Base-by-base conservation (phyloP, 2,888 invertebrate genomes). In the Luffia ferchaultella region DNA sequence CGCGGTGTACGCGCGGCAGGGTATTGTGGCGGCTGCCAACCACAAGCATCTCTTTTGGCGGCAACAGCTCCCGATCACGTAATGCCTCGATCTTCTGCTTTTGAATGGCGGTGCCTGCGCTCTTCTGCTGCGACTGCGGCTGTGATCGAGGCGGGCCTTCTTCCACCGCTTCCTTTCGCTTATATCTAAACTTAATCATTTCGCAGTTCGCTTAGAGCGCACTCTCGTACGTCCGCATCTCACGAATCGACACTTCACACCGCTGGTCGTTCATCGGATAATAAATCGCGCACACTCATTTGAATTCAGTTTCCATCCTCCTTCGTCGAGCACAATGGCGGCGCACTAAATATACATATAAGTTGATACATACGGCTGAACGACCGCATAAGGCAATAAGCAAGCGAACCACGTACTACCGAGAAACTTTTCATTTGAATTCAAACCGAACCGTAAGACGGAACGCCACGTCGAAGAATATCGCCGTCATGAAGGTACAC, bases 131-230 rank as follows among this genome's bases (percentile, higher is more conserved):
- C 17, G 18, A 20, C 9, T 45, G 46, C n/a, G 46, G 16, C 30
- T 30, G 30, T 7, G 30, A 12, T 12, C 12, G 3, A 30, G 68
- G 68, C 57, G 49, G 12, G 12, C 65, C 65, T 49, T 66, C 69
- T 65, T 70, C 73, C 63, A 57, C 73, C 53, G 68, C 63, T 65
- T 88, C 88, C 68, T 88, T 88, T 57, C 88, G 86, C 63, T 88
- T 88, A 60, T 88, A 88, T 55, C 88, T 86, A 76, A 88, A 88
- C 75, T 88, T 88, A 57, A 88, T 88, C 88, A 88, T 88, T 58
- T 58, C 68, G 73, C 64, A 64, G 67, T 59, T 62, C n/a, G n/a
- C n/a, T n/a, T n/a, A n/a, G 60, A 60, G 47, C 45, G 16, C n/a
- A 18, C 20, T 12, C 20, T 41, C 16, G 15, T 42, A 67, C 66